Evolutionary conservation across 2,113 vertebrate genomes (phyloP).

Genomic region (Merops nubicus): DNA sequence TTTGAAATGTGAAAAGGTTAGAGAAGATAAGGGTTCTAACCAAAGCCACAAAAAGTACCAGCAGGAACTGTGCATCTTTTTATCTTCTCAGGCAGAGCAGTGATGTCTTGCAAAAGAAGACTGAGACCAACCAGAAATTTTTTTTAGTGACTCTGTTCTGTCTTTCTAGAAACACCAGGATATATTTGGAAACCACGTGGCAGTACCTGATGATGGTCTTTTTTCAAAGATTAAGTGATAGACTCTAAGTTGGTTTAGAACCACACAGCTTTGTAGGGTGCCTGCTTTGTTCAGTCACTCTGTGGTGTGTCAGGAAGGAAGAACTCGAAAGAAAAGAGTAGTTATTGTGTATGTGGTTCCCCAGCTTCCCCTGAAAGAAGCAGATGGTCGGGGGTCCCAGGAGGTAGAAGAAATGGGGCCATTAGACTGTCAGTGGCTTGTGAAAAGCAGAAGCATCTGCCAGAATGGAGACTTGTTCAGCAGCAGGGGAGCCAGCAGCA

Average conservation of each 20-base stretch:
- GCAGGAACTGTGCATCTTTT: not conserved
- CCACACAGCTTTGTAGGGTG: not conserved
- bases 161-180: not conserved
- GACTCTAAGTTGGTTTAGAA: not conserved
- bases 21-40: accelerated
- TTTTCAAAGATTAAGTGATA: not conserved
- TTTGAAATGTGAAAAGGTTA: too few species aligned
- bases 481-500: constrained; percentile 41
- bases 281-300: constrained; percentile 23
- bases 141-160: not conserved
- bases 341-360: constrained; percentile 6
- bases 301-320: not conserved
- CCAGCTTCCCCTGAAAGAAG: constrained; percentile 35
- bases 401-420: constrained; percentile 46
- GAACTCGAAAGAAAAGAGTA: not conserved
- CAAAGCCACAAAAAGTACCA: not conserved
- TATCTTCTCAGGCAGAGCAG: not conserved
- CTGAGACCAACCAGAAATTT: not conserved
- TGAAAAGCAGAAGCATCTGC: constrained; percentile 61
- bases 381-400: constrained; percentile 48
- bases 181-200: not conserved
- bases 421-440: constrained; percentile 32
- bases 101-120: not conserved
- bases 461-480: constrained; percentile 29
- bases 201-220: not conserved